Evolutionary conservation across 1,140 invertebrate genomes (phyloP).

Genomic region (Drosophila mauritiana): DNA sequence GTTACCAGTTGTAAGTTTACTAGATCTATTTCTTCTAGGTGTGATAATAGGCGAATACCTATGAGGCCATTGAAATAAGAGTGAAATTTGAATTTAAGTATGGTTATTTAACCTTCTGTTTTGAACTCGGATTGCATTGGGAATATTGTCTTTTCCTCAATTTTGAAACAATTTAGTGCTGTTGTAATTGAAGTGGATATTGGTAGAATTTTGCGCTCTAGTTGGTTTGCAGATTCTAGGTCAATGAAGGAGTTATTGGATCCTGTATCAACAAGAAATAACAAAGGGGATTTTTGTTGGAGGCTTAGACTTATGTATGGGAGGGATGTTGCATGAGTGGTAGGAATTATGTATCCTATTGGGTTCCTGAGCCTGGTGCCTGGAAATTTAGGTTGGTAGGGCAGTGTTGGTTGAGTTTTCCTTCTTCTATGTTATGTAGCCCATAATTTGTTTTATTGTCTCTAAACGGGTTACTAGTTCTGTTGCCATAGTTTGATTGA

Average conservation of each 20-base stretch:
- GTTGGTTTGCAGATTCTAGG: not conserved
- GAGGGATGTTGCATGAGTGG: too few relatives aligned
- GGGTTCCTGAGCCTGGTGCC: too few relatives aligned
- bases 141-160: not conserved
- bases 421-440: too few relatives aligned
- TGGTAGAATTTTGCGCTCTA: not conserved
- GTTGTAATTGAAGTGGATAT: not conserved
- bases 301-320: too few relatives aligned
- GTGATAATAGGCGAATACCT: not conserved
- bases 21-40: constrained; percentile 7
- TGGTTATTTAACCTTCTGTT: not conserved
- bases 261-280: not conserved
- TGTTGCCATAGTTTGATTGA: too few relatives aligned
- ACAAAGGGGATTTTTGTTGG: too few relatives aligned
- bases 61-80: constrained; percentile 7
- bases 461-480: too few relatives aligned
- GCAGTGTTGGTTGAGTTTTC: too few relatives aligned
- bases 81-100: constrained; percentile 5
- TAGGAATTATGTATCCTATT: too few relatives aligned
- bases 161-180: not conserved
- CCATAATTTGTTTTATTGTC: too few relatives aligned
- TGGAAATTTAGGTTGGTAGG: too few relatives aligned
- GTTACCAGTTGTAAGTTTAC: not conserved
- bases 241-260: too few relatives aligned
- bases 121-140: constrained; percentile 7